Evolutionary conservation across 2,888 invertebrate genomes (phyloP).

Genomic region (Brachyopa scutellaris): DNA sequence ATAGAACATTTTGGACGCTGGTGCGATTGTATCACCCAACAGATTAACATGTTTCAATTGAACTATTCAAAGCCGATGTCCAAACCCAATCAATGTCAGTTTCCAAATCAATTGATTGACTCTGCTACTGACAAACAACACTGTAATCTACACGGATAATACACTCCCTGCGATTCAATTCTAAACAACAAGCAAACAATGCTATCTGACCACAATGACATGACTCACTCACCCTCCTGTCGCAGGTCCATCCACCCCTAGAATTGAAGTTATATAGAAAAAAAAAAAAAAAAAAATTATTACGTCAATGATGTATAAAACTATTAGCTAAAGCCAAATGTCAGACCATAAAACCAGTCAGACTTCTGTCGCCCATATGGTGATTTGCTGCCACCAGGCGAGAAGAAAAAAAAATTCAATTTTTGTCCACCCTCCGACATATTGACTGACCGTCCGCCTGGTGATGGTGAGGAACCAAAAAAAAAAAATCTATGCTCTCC

Average conservation of each 20-base stretch:
- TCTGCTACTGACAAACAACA: slow-evolving; percentile 58
- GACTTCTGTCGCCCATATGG: slow-evolving; percentile 70
- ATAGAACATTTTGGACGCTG: too few relatives aligned
- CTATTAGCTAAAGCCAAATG: slow-evolving; percentile 68
- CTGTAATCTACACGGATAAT: slow-evolving; percentile 62
- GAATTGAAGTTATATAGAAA: slow-evolving; percentile 3
- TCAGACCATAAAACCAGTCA: slow-evolving; percentile 70
- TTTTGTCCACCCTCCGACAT: slow-evolving; percentile 49
- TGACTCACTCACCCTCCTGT: slow-evolving; percentile 46
- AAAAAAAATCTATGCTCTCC: slow-evolving; percentile 40
- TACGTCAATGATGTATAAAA: slow-evolving; percentile 69
- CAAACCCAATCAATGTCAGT: slow-evolving; percentile 64
- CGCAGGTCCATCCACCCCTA: slow-evolving; percentile 5
- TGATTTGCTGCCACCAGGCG: slow-evolving; percentile 60
- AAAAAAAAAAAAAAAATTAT: slow-evolving; percentile 42
- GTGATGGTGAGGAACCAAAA: slow-evolving; percentile 6
- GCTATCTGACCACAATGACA: slow-evolving; percentile 58
- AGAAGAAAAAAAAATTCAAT: slow-evolving; percentile 49
- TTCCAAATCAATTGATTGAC: slow-evolving; percentile 57
- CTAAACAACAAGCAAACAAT: slow-evolving; percentile 68
- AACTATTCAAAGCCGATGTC: slow-evolving; percentile 46
- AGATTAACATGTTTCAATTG: slow-evolving; percentile 63
- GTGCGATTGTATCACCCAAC: slow-evolving; percentile 38
- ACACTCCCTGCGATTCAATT: slow-evolving; percentile 34
- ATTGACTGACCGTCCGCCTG: slow-evolving; percentile 24